These are phyloP conservation scores for Neolamprologus modestus DNA, from an alignment of 2,113 vertebrate species.

Conservation along the genomic window DNA sequence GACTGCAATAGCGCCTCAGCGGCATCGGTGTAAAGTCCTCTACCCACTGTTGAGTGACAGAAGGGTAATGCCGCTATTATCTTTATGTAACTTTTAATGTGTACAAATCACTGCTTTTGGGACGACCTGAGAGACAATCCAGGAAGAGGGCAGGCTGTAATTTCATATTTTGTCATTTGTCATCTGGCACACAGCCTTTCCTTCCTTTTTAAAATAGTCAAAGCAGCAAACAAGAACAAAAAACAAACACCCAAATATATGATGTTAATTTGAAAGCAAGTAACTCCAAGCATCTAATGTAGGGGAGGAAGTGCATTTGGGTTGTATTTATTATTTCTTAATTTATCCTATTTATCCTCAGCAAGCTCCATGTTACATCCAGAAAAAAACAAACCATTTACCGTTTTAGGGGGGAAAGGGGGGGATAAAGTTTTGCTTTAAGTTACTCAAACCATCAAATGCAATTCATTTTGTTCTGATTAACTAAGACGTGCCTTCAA, in stretches of 20 bases:
- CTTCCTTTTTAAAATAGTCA: background rate
- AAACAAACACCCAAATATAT: background rate
- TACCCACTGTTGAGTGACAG: background rate
- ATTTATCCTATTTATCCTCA: too few species aligned
- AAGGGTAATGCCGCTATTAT: background rate
- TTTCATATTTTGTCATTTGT: background rate
- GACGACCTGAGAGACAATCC: background rate
- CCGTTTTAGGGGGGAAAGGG: background rate
- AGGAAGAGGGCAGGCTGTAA: background rate
- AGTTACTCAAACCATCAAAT: background rate
- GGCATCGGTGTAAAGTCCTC: background rate
- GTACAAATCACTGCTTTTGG: background rate
- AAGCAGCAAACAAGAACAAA: background rate
- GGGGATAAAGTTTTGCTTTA: background rate
- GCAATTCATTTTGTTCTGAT: background rate
- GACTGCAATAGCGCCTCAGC: background rate
- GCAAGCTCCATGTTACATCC: background rate
- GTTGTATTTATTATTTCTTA: background rate
- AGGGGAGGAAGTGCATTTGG: background rate
- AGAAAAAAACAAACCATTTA: background rate
- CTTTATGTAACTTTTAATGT: background rate
- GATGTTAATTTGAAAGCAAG: background rate
- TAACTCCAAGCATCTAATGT: background rate
- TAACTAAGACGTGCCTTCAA: background rate
- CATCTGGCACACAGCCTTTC: background rate